Percentiles rank a stretch among this genome's conserved stretches.
Evolutionary conservation across 2,113 vertebrate species (phyloP).

Genomic region (Callorhinus ursinus): DNA sequence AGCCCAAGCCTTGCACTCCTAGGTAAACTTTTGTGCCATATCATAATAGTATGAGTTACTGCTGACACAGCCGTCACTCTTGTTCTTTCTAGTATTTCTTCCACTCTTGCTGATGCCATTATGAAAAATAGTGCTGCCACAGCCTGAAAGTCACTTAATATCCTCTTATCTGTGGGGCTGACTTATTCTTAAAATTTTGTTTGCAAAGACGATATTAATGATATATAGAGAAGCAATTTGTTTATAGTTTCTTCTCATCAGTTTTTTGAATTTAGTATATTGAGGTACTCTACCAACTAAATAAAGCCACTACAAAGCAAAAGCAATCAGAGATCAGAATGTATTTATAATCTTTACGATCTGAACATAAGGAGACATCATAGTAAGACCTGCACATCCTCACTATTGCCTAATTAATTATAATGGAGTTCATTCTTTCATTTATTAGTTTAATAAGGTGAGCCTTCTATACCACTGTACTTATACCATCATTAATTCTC

Average conservation of each 20-base stretch:
- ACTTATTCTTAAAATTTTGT: conserved; percentile 30
- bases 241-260: not conserved
- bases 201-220: conserved; percentile 35
- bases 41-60: conserved; percentile 44
- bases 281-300: not conserved
- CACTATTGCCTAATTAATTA: not conserved
- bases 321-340: not conserved
- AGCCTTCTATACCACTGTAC: not conserved
- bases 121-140: conserved; percentile 56
- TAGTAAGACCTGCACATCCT: not conserved
- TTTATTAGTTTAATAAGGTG: not conserved
- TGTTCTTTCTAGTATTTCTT: conserved; percentile 36
- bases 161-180: conserved; percentile 1
- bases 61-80: conserved; percentile 2
- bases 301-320: conserved; percentile 8
- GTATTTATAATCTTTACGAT: not conserved
- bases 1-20: not conserved
- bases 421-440: not conserved
- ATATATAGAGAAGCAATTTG: not conserved
- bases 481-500: not conserved
- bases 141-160: not conserved
- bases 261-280: not conserved
- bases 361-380: not conserved
- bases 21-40: not conserved
- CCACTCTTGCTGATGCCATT: conserved; percentile 47